Evolutionary conservation across 2,888 invertebrate genomes (phyloP).

Genomic region (Athalia rosae): DNA sequence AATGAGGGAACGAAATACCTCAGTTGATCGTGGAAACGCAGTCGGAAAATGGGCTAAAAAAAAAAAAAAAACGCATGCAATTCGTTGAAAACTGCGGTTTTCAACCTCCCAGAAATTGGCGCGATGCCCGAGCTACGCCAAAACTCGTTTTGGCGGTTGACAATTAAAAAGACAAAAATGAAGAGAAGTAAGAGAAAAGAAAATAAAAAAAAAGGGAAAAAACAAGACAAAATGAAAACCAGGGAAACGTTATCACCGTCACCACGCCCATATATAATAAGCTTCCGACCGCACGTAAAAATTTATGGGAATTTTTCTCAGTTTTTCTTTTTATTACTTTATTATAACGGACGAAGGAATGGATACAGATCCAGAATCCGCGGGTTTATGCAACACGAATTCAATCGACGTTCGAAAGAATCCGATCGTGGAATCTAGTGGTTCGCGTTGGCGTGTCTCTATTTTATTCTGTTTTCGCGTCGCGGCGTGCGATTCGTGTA

Average conservation of each 20-base stretch:
- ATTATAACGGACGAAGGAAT: too few species aligned
- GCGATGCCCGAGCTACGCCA: slow-evolving; percentile 56
- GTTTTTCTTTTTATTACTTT: too few species aligned
- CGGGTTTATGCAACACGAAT: too few species aligned
- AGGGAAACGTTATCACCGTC: too few species aligned
- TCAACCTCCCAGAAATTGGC: not conserved
- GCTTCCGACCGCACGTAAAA: too few species aligned
- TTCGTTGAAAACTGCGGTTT: not conserved
- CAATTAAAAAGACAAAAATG: not conserved
- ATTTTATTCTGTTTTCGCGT: not conserved
- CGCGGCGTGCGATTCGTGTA: too few species aligned
- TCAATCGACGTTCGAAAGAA: too few species aligned
- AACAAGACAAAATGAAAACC: too few species aligned
- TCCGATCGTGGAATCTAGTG: not conserved
- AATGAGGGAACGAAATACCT: too few species aligned
- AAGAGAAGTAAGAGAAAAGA: not conserved
- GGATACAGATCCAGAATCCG: too few species aligned
- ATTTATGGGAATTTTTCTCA: too few species aligned
- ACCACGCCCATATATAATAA: too few species aligned
- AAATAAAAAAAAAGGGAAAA: not conserved
- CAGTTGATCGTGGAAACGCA: not conserved
- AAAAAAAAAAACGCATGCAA: not conserved
- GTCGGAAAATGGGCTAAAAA: not conserved
- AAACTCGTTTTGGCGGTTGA: slow-evolving; percentile 67
- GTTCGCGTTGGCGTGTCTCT: not conserved